These are phyloP conservation scores for Notothenia rossii DNA, from an alignment of 2,113 vertebrate species.

Conservation along the genomic window DNA sequence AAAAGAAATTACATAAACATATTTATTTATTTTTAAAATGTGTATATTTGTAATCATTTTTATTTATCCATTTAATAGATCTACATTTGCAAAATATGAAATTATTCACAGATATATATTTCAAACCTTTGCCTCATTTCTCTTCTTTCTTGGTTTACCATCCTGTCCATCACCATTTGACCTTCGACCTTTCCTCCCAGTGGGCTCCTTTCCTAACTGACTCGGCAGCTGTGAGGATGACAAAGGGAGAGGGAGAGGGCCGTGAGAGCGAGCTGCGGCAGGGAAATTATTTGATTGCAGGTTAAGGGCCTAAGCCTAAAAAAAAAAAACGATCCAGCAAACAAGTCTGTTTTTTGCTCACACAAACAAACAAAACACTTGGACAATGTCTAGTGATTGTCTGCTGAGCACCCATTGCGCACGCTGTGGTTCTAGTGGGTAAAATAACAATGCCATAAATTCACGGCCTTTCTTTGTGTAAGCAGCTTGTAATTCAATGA, in stretches of 20 bases:
- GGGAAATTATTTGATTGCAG: constrained; percentile 58
- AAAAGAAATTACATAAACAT: too few relatives aligned
- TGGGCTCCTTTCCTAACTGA: constrained; percentile 87
- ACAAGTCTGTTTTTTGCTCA: constrained; percentile 32
- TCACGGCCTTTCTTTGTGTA: constrained; percentile 17
- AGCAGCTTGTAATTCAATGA: constrained; percentile 22
- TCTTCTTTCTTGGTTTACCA: constrained; percentile 94
- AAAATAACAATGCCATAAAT: constrained; percentile 29
- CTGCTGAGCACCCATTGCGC: neutral
- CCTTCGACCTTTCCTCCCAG: constrained; percentile 94
- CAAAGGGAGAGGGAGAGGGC: constrained; percentile 71
- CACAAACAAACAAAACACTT: constrained; percentile 43
- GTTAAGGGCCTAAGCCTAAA: constrained; percentile 34
- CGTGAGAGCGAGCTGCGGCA: constrained; percentile 55
- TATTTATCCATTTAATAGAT: too few relatives aligned
- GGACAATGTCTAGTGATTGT: neutral
- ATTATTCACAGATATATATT: constrained; percentile 11
- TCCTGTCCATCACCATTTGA: constrained; percentile 97
- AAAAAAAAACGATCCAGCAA: constrained; percentile 35
- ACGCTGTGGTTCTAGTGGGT: constrained; percentile 7
- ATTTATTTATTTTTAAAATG: neutral
- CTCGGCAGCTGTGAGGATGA: constrained; percentile 82
- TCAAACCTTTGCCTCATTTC: constrained; percentile 86
- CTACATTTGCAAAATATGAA: constrained; percentile 1
- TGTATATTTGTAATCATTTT: neutral